phyloP scores from a whole-genome alignment of 2,113 vertebrate species.

The Gnathonemus echidnorhynchus region DNA sequence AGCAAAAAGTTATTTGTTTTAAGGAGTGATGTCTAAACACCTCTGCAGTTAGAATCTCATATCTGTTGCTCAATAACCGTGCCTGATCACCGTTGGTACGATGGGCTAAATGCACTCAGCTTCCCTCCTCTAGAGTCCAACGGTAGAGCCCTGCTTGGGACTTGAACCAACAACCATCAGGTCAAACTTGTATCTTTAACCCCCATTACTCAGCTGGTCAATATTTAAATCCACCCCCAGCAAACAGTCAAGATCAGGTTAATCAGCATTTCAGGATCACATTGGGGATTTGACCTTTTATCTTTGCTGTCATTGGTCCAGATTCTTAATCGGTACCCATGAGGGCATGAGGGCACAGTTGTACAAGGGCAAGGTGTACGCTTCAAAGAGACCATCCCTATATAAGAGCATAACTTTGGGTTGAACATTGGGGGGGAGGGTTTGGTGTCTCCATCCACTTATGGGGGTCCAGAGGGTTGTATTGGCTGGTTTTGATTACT shows the following conservation, averaged over 20 bases:
- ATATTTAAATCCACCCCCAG: background rate
- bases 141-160: background rate
- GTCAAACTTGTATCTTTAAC: background rate
- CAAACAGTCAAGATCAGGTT: background rate
- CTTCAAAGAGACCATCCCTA: background rate
- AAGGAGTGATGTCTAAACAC: background rate
- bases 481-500: no score
- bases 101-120: background rate
- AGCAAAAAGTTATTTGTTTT: background rate
- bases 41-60: background rate
- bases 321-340: background rate
- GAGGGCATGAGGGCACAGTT: background rate
- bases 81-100: background rate
- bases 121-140: background rate
- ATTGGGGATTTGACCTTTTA: background rate
- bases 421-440: no score
- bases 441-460: no score
- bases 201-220: background rate
- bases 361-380: background rate
- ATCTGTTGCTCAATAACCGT: background rate
- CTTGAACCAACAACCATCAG: background rate
- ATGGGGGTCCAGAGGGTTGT: no score
- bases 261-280: background rate
- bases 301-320: background rate
- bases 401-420: no score